These are phyloP conservation scores for Nipponacmea schrenckii DNA, from an alignment of 2,888 invertebrate species.

Conservation along the genomic window DNA sequence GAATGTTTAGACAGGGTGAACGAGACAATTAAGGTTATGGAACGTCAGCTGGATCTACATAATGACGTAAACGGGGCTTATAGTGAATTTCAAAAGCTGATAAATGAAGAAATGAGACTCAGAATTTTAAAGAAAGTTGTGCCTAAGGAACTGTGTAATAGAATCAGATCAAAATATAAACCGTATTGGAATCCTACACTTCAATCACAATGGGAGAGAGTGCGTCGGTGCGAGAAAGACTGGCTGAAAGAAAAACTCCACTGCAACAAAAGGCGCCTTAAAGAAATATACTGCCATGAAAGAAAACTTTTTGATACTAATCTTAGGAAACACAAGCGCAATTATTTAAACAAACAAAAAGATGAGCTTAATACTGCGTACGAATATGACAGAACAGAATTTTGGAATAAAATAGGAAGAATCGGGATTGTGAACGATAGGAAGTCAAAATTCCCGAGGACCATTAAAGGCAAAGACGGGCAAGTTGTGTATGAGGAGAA, in stretches of 20 bases:
- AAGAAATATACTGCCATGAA: not conserved
- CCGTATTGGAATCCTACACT: not conserved
- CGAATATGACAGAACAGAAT: not conserved
- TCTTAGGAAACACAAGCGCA: not conserved
- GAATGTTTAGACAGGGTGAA: not conserved
- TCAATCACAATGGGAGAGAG: not conserved
- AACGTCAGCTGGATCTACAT: not conserved
- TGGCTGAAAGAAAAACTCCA: not conserved
- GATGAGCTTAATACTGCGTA: not conserved
- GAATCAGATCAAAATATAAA: not conserved
- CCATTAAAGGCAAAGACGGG: not conserved
- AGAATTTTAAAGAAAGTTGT: not conserved
- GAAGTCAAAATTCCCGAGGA: not conserved
- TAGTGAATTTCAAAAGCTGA: not conserved
- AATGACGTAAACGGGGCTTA: not conserved
- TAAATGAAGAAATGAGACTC: not conserved
- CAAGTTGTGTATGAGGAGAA: not conserved
- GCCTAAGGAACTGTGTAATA: not conserved
- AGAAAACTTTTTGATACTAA: not conserved
- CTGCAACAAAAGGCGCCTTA: not conserved
- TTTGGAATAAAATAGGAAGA: not conserved
- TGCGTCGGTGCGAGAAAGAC: not conserved
- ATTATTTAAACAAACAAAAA: not conserved
- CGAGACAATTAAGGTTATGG: not conserved
- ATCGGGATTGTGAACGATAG: not conserved